These are phyloP conservation scores for Oedothorax gibbosus DNA, from an alignment of 1,140 invertebrate genomes.

Conservation along the genomic window DNA sequence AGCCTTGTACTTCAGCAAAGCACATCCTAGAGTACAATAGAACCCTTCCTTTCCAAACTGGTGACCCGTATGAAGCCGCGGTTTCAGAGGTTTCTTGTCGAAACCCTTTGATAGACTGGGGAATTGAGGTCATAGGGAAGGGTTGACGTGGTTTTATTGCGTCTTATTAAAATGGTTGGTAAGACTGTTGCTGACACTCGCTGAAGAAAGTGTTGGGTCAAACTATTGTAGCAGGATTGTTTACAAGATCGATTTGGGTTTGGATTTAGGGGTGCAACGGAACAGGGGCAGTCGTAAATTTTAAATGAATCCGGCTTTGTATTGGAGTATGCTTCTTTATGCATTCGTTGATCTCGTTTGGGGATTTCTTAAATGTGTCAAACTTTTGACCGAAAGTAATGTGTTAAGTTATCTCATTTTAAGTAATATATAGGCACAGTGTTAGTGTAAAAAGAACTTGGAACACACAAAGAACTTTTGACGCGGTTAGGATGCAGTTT, in stretches of 20 bases:
- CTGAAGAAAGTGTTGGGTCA: conserved; percentile 29
- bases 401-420: too few relatives aligned
- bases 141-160: conserved; percentile 49
- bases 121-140: conserved; percentile 49
- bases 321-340: too few relatives aligned
- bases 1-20: conserved; percentile 1
- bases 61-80: conserved; percentile 38
- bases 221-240: conserved; percentile 24
- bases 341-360: too few relatives aligned
- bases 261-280: neutral
- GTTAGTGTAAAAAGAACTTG: too few relatives aligned
- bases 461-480: too few relatives aligned
- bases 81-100: conserved; percentile 20
- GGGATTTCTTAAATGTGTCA: too few relatives aligned
- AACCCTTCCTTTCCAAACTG: conserved; percentile 54
- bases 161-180: conserved; percentile 36
- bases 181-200: conserved; percentile 23
- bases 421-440: too few relatives aligned
- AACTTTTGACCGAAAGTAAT: too few relatives aligned
- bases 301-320: neutral
- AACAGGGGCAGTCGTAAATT: conserved; percentile 2
- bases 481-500: too few relatives aligned
- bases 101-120: conserved; percentile 37
- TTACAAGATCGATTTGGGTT: conserved; percentile 3
- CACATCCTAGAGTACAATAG: conserved; percentile 9